Evolutionary conservation across 2,113 vertebrate genomes (phyloP).

Genomic region (Callipepla squamata): DNA sequence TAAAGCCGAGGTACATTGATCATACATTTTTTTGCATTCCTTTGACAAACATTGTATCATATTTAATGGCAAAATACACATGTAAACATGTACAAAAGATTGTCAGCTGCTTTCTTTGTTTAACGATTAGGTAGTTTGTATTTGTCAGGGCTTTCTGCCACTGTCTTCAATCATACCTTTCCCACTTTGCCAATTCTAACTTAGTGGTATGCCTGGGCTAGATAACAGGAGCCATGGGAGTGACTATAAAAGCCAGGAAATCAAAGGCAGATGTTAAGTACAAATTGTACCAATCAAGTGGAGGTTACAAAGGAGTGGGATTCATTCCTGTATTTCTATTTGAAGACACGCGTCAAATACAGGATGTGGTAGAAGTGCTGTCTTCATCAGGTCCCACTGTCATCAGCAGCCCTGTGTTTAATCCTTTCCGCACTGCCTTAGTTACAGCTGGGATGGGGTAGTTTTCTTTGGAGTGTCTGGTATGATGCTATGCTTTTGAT

Average conservation of each 20-base stretch:
- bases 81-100: not conserved
- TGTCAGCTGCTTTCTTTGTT: not conserved
- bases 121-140: not conserved
- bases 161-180: not conserved
- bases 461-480: no score
- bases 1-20: not conserved
- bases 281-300: conserved; percentile 51
- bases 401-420: conserved; percentile 38
- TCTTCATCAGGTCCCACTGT: conserved; percentile 23
- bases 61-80: conserved; percentile 7
- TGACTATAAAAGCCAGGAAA: conserved; percentile 28
- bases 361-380: not conserved
- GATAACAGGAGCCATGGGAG: conserved; percentile 22
- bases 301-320: conserved; percentile 14
- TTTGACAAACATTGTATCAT: not conserved
- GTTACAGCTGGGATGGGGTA: no score
- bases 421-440: not conserved
- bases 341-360: not conserved
- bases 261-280: conserved; percentile 57
- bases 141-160: not conserved
- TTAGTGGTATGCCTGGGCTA: not conserved
- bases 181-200: not conserved
- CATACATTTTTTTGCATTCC: not conserved
- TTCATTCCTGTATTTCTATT: conserved; percentile 32
- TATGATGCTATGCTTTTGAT: no score